These are phyloP conservation scores for Drosophila rubida DNA, from an alignment of 2,888 invertebrate species.

Conservation along the genomic window DNA sequence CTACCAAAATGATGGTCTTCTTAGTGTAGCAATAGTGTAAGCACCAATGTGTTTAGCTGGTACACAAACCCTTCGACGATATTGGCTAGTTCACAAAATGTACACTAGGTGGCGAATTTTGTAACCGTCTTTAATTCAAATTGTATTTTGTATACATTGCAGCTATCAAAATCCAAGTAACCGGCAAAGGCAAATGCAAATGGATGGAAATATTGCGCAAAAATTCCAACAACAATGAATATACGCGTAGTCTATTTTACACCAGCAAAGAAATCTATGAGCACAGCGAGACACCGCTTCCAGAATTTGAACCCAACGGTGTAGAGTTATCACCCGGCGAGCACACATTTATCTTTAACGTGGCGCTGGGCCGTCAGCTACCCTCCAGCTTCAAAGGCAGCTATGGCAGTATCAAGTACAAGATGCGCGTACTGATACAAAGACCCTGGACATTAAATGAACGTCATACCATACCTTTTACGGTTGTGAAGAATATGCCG, in stretches of 20 bases:
- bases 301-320: conserved; percentile 83
- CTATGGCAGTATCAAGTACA: conserved; percentile 84
- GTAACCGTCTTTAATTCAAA: not conserved
- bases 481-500: conserved; percentile 81
- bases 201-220: conserved; percentile 84
- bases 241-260: conserved; percentile 82
- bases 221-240: conserved; percentile 80
- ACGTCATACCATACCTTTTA: conserved; percentile 82
- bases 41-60: not conserved
- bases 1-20: not conserved
- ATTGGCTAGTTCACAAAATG: not conserved
- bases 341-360: conserved; percentile 80
- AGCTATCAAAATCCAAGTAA: conserved; percentile 84
- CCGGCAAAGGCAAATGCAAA: conserved; percentile 84
- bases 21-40: not conserved
- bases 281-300: conserved; percentile 78
- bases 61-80: not conserved
- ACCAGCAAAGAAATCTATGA: conserved; percentile 84
- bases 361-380: conserved; percentile 78
- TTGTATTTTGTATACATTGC: conserved; percentile 2
- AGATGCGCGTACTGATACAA: conserved; percentile 83
- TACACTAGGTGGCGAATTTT: conserved; percentile 6
- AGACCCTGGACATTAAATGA: conserved; percentile 84
- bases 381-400: conserved; percentile 84
- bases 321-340: conserved; percentile 82